phyloP scores from a whole-genome alignment of 2,888 invertebrate genomes.

The Leucania comma region DNA sequence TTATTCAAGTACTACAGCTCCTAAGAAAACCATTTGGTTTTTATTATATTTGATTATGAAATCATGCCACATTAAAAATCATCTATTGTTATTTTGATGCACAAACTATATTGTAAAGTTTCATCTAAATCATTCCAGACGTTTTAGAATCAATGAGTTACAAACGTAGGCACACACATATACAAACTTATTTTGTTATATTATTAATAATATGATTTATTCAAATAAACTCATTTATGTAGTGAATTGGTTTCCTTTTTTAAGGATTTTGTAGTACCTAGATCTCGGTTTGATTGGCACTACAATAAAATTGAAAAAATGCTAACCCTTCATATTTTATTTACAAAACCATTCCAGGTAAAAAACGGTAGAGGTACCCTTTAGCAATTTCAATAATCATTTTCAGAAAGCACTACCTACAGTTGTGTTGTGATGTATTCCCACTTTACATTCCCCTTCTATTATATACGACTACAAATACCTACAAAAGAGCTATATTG shows the following conservation, averaged over 20 bases:
- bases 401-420: constrained; percentile 1
- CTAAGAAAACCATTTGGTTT: neutral
- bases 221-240: neutral
- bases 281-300: neutral
- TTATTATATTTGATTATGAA: neutral
- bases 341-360: neutral
- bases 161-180: too few relatives aligned
- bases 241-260: neutral
- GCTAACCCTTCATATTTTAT: neutral
- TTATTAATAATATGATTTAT: neutral
- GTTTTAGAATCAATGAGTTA: too few relatives aligned
- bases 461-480: constrained; percentile 33
- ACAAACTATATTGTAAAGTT: too few relatives aligned
- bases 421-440: constrained; percentile 6
- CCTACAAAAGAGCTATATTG: constrained; percentile 38
- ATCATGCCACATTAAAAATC: too few relatives aligned
- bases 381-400: constrained; percentile 23
- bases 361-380: neutral
- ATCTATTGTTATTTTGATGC: too few relatives aligned
- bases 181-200: too few relatives aligned
- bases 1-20: neutral
- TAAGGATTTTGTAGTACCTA: neutral
- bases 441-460: constrained; percentile 17
- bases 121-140: too few relatives aligned
- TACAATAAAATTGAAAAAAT: neutral